phyloP scores from a whole-genome alignment of 2,113 vertebrate genomes.

The Larimichthys crocea region DNA sequence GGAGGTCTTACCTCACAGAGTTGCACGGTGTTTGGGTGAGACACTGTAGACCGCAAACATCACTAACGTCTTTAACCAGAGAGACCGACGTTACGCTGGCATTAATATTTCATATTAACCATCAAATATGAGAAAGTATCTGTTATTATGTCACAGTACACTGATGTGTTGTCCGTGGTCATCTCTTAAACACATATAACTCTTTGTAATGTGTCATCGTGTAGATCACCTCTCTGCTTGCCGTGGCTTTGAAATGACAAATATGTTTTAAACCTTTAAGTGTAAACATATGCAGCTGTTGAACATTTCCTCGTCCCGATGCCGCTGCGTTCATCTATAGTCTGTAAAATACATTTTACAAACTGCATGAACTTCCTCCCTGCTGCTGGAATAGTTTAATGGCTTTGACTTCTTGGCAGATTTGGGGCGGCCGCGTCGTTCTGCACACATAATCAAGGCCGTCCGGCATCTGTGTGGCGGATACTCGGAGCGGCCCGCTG shows the following conservation, averaged over 20 bases:
- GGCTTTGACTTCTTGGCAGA: conserved; percentile 58
- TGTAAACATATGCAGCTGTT: background rate
- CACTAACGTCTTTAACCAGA: too few species aligned
- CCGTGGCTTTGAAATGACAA: background rate
- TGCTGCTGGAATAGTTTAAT: conserved; percentile 45
- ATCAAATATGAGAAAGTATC: too few species aligned
- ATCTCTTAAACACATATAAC: too few species aligned
- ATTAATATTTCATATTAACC: too few species aligned
- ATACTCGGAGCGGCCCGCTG: conserved; percentile 51
- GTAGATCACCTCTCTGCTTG: too few species aligned
- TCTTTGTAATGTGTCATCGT: too few species aligned
- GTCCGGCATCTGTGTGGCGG: conserved; percentile 64
- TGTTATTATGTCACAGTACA: too few species aligned
- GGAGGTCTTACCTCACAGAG: too few species aligned
- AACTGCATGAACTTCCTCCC: conserved; percentile 29
- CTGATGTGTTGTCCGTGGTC: too few species aligned
- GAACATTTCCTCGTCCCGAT: background rate
- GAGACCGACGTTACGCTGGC: too few species aligned
- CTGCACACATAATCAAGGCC: conserved; percentile 64
- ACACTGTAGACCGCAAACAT: too few species aligned
- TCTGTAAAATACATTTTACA: background rate
- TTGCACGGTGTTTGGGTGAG: too few species aligned
- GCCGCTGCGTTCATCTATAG: conserved; percentile 16
- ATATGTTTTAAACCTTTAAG: background rate
- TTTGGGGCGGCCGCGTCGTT: conserved; percentile 36